Conservation (phyloP, 2,797 vertebrate genomes). For the Eulemur rubriventer region DNA sequence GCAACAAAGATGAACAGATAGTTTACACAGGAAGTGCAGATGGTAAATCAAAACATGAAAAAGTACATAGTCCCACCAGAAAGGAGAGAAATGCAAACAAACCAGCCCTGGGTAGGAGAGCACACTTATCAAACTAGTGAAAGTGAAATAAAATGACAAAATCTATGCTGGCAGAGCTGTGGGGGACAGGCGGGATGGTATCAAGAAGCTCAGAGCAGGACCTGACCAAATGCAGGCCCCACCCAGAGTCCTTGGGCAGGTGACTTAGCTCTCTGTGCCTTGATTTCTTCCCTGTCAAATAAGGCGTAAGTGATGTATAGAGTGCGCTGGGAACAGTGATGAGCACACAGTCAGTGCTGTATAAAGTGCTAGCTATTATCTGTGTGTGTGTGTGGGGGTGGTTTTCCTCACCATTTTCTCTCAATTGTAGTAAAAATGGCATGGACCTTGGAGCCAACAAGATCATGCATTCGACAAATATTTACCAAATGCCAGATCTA, state of each 20-base stretch:
- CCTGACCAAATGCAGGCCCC: background rate
- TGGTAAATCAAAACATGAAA: constrained; percentile 27
- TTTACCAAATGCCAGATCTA: background rate
- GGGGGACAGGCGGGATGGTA: background rate
- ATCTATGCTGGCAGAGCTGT: background rate
- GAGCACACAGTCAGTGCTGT: background rate
- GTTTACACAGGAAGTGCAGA: constrained; percentile 29
- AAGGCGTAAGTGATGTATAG: background rate
- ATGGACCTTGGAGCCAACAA: background rate
- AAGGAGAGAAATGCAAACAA: background rate
- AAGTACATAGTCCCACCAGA: background rate
- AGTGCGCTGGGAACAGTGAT: background rate
- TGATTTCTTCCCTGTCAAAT: background rate
- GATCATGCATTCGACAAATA: background rate
- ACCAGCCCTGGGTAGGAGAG: background rate
- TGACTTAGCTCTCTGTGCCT: background rate
- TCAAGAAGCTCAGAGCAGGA: too few relatives aligned
- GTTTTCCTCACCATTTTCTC: background rate
- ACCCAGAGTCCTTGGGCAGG: background rate
- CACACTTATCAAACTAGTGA: background rate
- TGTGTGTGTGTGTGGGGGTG: background rate
- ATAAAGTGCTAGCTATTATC: background rate
- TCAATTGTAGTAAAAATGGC: background rate
- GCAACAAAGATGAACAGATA: background rate
- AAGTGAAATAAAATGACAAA: background rate